Base-by-base conservation (phyloP, 2,113 vertebrate species). In the Anoplopoma fimbria region DNA sequence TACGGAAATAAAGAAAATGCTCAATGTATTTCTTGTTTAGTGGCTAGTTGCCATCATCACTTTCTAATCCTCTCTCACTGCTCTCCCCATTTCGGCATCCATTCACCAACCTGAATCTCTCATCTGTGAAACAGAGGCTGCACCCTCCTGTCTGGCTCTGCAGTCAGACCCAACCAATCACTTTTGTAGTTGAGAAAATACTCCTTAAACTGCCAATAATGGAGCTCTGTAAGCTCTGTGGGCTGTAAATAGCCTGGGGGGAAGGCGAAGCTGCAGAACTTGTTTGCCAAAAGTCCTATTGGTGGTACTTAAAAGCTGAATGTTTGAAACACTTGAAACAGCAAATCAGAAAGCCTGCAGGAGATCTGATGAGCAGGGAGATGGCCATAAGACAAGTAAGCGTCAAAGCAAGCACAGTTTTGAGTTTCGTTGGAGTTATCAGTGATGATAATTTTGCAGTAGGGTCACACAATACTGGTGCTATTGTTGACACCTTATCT, bases 61-160 rank as follows among this genome's bases (percentile, higher is more conserved):
- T 81, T 77, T 70, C 73, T 89, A 89, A 91, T 88, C 85, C 85
- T 75, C 70, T 69, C 47, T 69, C 38, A 3, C 75, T 84, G 71
- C 67, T 88, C 61, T 57, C 81, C 81, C 79, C 68, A 88, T 89
- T 85, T 82, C 53, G 29, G 62, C 9, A 67, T 38, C 36, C 79
- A 58, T 67, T 61, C 84, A 69, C n/a, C 74, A 27, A 4, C 51
- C 75, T 9, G 62, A 77, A 55, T 79, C 82, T 61, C 25, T 36
- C 49, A 77, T 84, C 19, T 68, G 84, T 79, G 63, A 83, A 79
- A 79, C 62, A 81, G 62, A 47, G 36, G 83, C 78, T 76, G 63
- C 81, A 33, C 72, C 40, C 60, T 77, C 65, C 71, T 36, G 64
- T 64, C 71, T 63, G 23, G 69, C 68, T 68, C 60, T 33, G 71